phyloP scores from a whole-genome alignment of 64 coral and sea anemone species.

The Porites lutea region DNA sequence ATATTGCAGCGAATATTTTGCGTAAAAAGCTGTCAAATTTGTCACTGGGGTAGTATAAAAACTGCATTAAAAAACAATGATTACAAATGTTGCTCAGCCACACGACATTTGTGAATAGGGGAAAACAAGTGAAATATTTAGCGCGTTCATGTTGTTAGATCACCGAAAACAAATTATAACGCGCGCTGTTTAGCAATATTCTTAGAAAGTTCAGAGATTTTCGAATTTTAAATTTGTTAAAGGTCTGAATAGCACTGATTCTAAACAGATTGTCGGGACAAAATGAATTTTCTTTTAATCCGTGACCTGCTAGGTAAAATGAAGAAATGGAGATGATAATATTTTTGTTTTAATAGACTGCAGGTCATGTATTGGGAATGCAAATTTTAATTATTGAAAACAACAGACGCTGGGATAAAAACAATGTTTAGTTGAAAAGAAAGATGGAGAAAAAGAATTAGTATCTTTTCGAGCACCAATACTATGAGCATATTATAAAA shows the following conservation, averaged over 20 bases:
- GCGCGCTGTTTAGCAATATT: too few species aligned
- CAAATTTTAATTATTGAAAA: background rate
- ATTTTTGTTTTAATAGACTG: background rate
- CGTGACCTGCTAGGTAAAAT: background rate
- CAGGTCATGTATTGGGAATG: background rate
- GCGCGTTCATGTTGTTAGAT: background rate
- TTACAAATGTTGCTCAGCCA: background rate
- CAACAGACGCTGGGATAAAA: background rate
- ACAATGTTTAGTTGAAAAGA: background rate
- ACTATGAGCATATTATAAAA: too few species aligned
- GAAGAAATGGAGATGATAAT: too few species aligned
- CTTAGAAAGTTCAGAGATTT: too few species aligned
- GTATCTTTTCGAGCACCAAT: background rate
- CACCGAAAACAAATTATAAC: too few species aligned
- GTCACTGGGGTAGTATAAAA: background rate
- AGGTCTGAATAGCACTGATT: too few species aligned
- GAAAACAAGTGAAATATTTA: background rate
- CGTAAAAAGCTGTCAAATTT: background rate
- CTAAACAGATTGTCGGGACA: background rate
- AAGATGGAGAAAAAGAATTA: background rate
- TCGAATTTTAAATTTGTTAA: too few species aligned
- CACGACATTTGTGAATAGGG: background rate
- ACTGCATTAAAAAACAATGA: background rate
- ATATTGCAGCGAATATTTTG: background rate
- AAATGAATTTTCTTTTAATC: background rate